Conservation (phyloP, 2,888 invertebrate species). For the Callyntrura sp. region DNA sequence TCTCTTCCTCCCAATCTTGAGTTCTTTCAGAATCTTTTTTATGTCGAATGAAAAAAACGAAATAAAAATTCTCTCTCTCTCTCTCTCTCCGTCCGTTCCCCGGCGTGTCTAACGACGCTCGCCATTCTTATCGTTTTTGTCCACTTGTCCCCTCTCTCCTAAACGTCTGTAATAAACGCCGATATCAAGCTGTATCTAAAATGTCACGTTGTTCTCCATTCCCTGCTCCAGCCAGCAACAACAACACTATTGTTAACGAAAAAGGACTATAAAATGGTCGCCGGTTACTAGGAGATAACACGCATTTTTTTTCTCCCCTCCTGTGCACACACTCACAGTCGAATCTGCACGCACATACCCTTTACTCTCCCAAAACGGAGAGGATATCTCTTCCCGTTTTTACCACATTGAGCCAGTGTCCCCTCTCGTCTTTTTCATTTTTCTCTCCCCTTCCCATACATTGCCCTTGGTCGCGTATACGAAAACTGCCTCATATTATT, state of each 20-base stretch:
- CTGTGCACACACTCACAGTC: neutral
- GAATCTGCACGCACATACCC: too few relatives aligned
- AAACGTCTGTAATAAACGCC: too few relatives aligned
- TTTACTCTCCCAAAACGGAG: too few relatives aligned
- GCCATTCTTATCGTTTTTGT: conserved; percentile 14
- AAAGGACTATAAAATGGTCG: too few relatives aligned
- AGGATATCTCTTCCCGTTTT: too few relatives aligned
- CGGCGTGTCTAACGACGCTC: neutral
- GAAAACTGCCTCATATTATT: too few relatives aligned
- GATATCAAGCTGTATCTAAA: too few relatives aligned
- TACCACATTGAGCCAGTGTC: neutral
- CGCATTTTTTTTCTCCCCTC: neutral
- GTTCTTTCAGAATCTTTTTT: neutral
- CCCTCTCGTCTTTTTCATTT: conserved; percentile 6
- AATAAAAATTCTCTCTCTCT: neutral
- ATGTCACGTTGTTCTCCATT: too few relatives aligned
- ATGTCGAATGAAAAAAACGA: neutral
- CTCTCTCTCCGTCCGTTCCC: neutral
- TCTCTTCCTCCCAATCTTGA: neutral
- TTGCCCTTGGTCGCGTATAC: neutral
- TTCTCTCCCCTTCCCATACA: neutral
- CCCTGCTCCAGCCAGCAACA: too few relatives aligned
- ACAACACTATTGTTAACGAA: too few relatives aligned
- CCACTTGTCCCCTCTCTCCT: neutral
- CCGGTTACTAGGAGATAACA: too few relatives aligned